These are phyloP conservation scores for Calidris pugnax DNA, from an alignment of 2,113 vertebrate species.

Conservation along the genomic window DNA sequence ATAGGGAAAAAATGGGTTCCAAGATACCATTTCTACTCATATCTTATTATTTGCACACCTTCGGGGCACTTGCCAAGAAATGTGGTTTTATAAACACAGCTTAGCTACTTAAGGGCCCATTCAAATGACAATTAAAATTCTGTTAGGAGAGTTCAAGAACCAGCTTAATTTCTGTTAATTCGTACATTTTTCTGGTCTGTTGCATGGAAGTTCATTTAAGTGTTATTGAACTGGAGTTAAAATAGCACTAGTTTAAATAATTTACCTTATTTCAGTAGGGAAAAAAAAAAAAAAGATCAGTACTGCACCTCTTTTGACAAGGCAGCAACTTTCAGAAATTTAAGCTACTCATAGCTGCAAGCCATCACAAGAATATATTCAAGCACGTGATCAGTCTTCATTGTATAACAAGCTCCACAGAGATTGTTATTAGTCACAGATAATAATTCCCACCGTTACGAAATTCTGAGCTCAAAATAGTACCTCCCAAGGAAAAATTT, in stretches of 20 bases:
- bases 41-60: neutral
- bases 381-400: neutral
- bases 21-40: neutral
- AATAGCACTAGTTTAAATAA: neutral
- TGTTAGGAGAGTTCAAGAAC: neutral
- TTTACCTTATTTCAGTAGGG: neutral
- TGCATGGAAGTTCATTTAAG: neutral
- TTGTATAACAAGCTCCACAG: slow-evolving; percentile 30
- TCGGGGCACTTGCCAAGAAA: neutral
- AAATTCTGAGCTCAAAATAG: slow-evolving; percentile 21
- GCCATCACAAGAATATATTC: slow-evolving; percentile 1
- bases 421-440: slow-evolving; percentile 43
- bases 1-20: neutral
- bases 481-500: slow-evolving; percentile 4
- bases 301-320: neutral
- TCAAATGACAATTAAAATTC: neutral
- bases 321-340: neutral
- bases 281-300: neutral
- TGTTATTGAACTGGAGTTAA: neutral
- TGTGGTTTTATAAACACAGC: neutral
- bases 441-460: slow-evolving; percentile 33
- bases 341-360: neutral
- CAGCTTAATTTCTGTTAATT: neutral
- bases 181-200: neutral
- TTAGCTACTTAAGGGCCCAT: neutral